Evolutionary conservation across 2,888 invertebrate genomes (phyloP).

Genomic region (Aquatica leii): DNA sequence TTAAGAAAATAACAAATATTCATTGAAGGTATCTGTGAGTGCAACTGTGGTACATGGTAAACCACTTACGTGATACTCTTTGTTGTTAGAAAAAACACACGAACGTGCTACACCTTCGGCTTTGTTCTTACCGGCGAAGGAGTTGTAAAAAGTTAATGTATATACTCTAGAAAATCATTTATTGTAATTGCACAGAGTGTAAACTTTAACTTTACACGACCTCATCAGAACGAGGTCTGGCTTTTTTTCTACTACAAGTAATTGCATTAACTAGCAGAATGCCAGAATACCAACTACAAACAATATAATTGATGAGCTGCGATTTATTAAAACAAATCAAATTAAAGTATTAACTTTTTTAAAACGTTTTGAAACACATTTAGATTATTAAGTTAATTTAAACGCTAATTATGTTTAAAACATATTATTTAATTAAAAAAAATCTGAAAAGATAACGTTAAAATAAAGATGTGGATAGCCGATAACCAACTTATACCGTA

Average conservation of each 20-base stretch:
- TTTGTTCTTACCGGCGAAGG: slow-evolving; percentile 35
- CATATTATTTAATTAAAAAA: too few species aligned
- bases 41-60: slow-evolving; percentile 46
- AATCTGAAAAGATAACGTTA: too few species aligned
- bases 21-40: slow-evolving; percentile 41
- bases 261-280: slow-evolving; percentile 25
- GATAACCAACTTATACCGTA: too few species aligned
- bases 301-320: background rate
- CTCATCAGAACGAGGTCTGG: slow-evolving; percentile 21
- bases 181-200: slow-evolving; percentile 29
- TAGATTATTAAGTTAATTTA: too few species aligned
- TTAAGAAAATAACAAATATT: slow-evolving; percentile 43
- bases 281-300: slow-evolving; percentile 2
- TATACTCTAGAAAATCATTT: slow-evolving; percentile 34
- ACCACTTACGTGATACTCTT: slow-evolving; percentile 41
- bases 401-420: too few species aligned
- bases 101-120: slow-evolving; percentile 33
- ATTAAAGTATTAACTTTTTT: too few species aligned
- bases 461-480: too few species aligned
- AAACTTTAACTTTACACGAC: slow-evolving; percentile 23
- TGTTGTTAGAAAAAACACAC: slow-evolving; percentile 33
- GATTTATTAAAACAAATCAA: too few species aligned
- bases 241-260: slow-evolving; percentile 13
- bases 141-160: slow-evolving; percentile 33
- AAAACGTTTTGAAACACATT: too few species aligned